Evolutionary conservation across 2,888 invertebrate species (phyloP).

Genomic region (Eupithecia centaureata): DNA sequence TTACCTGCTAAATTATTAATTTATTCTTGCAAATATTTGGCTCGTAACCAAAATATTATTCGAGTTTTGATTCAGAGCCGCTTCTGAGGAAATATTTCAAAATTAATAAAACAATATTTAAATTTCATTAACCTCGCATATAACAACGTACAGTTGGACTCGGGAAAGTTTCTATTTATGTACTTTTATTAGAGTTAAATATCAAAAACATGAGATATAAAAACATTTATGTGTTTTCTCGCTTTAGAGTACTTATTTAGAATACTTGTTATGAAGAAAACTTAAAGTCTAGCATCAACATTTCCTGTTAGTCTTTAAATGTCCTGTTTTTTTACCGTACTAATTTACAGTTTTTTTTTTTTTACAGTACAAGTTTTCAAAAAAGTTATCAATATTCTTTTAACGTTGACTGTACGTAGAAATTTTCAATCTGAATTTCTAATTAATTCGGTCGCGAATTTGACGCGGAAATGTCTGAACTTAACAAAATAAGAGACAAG

Average conservation of each 20-base stretch:
- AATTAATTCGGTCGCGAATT: conserved; percentile 65
- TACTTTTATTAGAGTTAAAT: no score
- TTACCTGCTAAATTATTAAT: conserved; percentile 16
- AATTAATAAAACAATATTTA: conserved; percentile 53
- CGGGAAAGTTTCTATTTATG: neutral
- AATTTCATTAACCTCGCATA: conserved; percentile 58
- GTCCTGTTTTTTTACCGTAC: no score
- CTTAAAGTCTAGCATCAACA: no score
- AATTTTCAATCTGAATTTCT: conserved; percentile 77
- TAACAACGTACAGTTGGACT: conserved; percentile 42
- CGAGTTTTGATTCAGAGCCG: conserved; percentile 14
- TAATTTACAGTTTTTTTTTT: no score
- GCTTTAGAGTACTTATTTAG: no score
- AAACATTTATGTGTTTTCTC: no score
- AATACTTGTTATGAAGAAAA: no score
- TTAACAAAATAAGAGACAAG: conserved; percentile 75
- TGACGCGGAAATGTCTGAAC: conserved; percentile 44
- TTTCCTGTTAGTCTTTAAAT: no score
- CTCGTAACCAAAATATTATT: conserved; percentile 26
- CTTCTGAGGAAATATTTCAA: conserved; percentile 35
- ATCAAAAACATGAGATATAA: no score
- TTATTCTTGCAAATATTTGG: conserved; percentile 27
- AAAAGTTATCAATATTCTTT: neutral
- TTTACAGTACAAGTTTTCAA: neutral
- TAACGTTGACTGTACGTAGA: conserved; percentile 60